Evolutionary conservation across 2,797 vertebrate species (phyloP), one percentile per base, ranked within the genome.

Genomic region (Chiroxiphia lanceolata): DNA sequence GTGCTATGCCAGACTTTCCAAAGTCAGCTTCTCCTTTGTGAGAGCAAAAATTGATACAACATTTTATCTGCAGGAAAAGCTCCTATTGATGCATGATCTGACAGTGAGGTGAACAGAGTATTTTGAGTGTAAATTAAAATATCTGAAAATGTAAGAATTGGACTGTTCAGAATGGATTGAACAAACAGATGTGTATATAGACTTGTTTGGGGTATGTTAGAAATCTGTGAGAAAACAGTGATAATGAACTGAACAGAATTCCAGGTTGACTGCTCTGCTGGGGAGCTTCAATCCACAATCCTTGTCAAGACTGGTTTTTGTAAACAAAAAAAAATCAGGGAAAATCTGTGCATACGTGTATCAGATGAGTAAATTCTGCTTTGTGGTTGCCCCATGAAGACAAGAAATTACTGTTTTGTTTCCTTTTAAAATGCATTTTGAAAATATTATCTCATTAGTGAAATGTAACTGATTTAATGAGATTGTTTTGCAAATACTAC

Each of bases 31-130:
- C 53, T 87, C 42, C 60, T 76, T 64, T 79, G 44, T 59, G 67
- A 54, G 29, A 33, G 40, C 33, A 70, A 74, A 89, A 95, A 82
- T 47, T 60, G 63, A 42, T 82, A 60, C 13, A 53, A 64, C 59
- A 80, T 94, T 94, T 91, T 76, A 50, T 87, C 77, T 94, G 56
- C 63, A 86, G 67, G 59, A 69, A 70, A 71, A 70, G 77, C 33
- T 29, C 47, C 21, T 91, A 1, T 36, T 61, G 70, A 50, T 79
- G 60, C 40, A 4, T 67, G 65, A 59, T 65, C 47, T 86, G n/a
- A 44, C 38, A 79, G 50, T 19, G 59, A 70, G 54, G n/a, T 64
- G 71, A 74, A 80, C 21, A 25, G 36, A 48, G 7, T 69, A n/a
- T 68, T 93, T 87, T 59, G 68, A 17, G 53, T 92, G 53, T 68